Conservation (phyloP, 2,113 vertebrate genomes). For the Erythrolamprus reginae region DNA sequence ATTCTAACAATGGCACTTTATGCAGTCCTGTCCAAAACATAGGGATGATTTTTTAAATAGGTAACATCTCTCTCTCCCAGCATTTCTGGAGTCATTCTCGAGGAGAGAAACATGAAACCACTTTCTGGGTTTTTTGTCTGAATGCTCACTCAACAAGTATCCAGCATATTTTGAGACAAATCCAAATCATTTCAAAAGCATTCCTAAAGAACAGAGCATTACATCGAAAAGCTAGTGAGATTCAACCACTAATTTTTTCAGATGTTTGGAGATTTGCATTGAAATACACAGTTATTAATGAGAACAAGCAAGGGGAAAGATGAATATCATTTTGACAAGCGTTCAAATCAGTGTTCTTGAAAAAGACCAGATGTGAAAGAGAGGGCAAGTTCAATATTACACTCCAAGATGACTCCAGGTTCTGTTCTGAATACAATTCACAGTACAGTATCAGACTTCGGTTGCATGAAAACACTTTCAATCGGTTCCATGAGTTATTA, state of each 20-base stretch:
- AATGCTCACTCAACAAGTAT: not conserved
- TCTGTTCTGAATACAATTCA: not conserved
- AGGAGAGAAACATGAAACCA: not conserved
- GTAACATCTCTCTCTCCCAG: too few species aligned
- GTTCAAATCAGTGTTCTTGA: not conserved
- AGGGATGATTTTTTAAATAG: not conserved
- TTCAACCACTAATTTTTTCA: not conserved
- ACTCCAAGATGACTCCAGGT: fast-evolving
- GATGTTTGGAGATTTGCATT: not conserved
- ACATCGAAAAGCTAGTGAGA: not conserved
- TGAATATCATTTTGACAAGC: not conserved
- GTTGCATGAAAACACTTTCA: not conserved
- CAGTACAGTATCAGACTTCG: too few species aligned
- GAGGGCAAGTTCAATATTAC: not conserved
- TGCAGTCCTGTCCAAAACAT: not conserved
- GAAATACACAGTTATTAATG: not conserved
- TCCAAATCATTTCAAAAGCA: not conserved
- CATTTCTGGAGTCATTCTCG: not conserved
- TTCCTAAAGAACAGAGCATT: not conserved
- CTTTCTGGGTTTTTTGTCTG: not conserved
- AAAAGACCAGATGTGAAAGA: not conserved
- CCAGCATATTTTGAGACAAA: not conserved
- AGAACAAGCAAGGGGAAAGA: not conserved
- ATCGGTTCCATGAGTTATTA: too few species aligned
- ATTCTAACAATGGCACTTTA: not conserved